phyloP scores from a whole-genome alignment of 2,113 vertebrate genomes.

The Nannospalax galili region DNA sequence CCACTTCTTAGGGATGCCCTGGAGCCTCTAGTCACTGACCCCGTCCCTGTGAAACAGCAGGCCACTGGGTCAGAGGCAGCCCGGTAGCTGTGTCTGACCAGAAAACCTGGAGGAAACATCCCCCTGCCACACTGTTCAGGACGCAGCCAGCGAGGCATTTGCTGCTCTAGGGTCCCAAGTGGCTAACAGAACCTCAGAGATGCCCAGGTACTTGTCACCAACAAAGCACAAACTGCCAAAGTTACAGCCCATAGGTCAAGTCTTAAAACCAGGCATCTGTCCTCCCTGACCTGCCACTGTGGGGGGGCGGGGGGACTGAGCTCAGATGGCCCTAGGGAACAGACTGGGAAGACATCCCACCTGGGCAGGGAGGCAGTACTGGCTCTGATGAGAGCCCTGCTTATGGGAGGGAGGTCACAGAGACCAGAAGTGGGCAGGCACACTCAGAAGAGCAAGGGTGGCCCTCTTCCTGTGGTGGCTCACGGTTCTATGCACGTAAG shows the following conservation, averaged over 20 bases:
- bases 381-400: not conserved
- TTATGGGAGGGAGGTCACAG: not conserved
- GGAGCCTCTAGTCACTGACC: not conserved
- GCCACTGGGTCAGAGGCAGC: not conserved
- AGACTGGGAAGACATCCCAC: not conserved
- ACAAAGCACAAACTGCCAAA: not conserved
- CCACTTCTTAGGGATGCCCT: not conserved
- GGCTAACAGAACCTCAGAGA: not conserved
- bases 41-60: not conserved
- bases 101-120: not conserved
- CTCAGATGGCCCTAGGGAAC: not conserved
- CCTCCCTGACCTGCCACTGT: not conserved
- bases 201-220: not conserved
- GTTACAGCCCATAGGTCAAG: not conserved
- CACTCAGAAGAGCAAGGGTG: not conserved
- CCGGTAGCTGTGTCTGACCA: not conserved
- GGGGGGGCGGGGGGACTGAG: too few species aligned
- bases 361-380: not conserved
- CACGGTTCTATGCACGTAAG: not conserved
- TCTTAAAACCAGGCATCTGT: too few species aligned
- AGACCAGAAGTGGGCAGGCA: not conserved
- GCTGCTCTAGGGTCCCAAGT: not conserved
- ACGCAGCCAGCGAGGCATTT: not conserved
- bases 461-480: too few species aligned
- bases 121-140: fast-evolving